Base-by-base conservation (phyloP, 2,888 invertebrate species). In the Arrhopalites spinosus region DNA sequence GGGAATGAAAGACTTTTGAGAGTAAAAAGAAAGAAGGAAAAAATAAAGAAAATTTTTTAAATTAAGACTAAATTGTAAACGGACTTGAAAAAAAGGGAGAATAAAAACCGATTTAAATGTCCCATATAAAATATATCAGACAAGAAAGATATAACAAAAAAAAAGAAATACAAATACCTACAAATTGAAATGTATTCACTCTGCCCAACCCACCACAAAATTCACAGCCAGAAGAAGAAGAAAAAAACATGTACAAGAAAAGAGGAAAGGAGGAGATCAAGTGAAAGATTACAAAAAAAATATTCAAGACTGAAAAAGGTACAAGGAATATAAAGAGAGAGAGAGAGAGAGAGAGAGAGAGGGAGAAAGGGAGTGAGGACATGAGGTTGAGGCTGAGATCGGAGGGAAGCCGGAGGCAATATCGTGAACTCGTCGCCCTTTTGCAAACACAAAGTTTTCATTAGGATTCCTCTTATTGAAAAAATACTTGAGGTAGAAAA, bases 381-480 rank as follows among this genome's bases (percentile, higher is more conserved):
- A n/a, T n/a, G 59, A 59, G 59, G 59, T 59, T 59, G 59, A 59
- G 25, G 59, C 23, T 59, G 59, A 59, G 25, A 23, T 8, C 2
- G 15, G 20, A 50, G 20, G 17, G 50, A 20, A 59, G 59, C 59
- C 59, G 20, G 59, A 23, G 59, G 59, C 59, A 59, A 59, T 59
- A 59, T 59, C 59, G 59, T 59, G 59, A 59, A 59, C 59, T 59
- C 59, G 59, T 59, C 59, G 59, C 59, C n/a, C 59, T 59, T 50
- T 59, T 59, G 59, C 59, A 59, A 59, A 59, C 59, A 59, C 59
- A 59, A 59, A 59, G 59, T 59, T 59, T 59, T 59, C 59, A 59
- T 59, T 59, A 59, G 59, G 59, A 59, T 59, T 59, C 59, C 59
- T 59, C 23, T 59, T 59, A 59, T 59, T 59, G 59, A 59, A 59